Base-by-base conservation (phyloP, 2,797 vertebrate genomes). In the Austrolebias charrua region DNA sequence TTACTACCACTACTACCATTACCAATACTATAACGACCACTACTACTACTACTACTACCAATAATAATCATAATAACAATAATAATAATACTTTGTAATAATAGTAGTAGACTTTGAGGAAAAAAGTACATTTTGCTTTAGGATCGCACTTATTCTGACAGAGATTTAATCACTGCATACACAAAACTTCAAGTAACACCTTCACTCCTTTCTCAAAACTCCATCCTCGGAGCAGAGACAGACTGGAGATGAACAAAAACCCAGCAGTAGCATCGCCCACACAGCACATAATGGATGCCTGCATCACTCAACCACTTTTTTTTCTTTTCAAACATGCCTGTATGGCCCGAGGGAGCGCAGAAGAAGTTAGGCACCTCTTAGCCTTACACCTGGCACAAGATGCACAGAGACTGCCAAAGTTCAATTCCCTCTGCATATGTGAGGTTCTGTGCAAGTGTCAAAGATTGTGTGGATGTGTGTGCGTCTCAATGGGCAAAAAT, bases 401-500 rank as follows among this genome's bases (percentile, higher is more conserved):
- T 67, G n/a, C 63, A 68, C 75, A 51, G 24, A 79, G 61, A 60
- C 69, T 60, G 84, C 71, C 76, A 74, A 70, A 79, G 86, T 85
- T 88, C 79, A 79, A 69, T 50, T 79, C 77, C 66, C 79, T 47
- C 42, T 44, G 73, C 11, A 19, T 19, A 18, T 49, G 60, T 47
- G 74, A 19, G 52, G 5, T 15, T 68, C 55, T 74, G 69, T 77
- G 51, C 62, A 63, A 44, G 60, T 57, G 69, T 82, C 53, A 40
- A 51, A 56, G 64, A 43, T 14, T 48, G 65, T 50, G 65, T 63
- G 28, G 19, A 38, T 42, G 55, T 38, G 73, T 48, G 69, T 65
- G 63, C 24, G 69, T 84, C 88, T 93, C 88, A 75, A 88, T 75
- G 92, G 88, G 92, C 92, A 93, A 93, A 87, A 92, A 97, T 92